Evolutionary conservation across 2,797 vertebrate genomes (phyloP), one percentile per base, ranked within the genome.

Genomic region (Zenarchopterus dispar): DNA sequence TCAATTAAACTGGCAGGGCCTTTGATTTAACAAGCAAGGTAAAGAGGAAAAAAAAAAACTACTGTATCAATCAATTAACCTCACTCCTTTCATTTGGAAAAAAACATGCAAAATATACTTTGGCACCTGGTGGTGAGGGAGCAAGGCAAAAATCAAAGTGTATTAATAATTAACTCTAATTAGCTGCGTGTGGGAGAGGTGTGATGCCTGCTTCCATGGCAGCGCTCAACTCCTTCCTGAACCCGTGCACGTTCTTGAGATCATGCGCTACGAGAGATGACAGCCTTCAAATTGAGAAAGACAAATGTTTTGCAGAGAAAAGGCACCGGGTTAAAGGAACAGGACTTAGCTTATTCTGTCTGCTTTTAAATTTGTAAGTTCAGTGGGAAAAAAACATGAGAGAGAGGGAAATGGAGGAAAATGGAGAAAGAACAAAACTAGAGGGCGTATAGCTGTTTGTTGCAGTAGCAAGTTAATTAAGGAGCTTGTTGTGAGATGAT

Each of bases 161-260:
- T 92, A 92, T 93, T 92, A 93, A 93, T 94, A 93, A 94, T 93
- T 91, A 92, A 92, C 84, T 90, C 82, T 93, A 93, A 94, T 94
- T 94, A 94, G 91, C 83, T 51, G 84, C 69, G 82, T 88, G 89
- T 83, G 85, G 84, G 81, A 88, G 89, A 90, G 89, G 90, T 89
- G 92, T 91, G 90, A 93, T 90, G 87, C 73, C 80, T 92, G 88
- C 73, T 88, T 88, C 56, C 59, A 84, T 89, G 86, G 89, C 87
- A 84, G 85, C 71, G 45, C 90, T 81, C 70, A 53, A 51, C 78
- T 88, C 77, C 88, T 81, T 88, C 90, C 86, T 87, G 79, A 90
- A 93, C 87, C 79, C 80, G 82, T 85, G 83, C 85, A 81, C 92
- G 84, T 85, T 91, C 80, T 86, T 49, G 43, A 83, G 75, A 89